A percentile compares a stretch with the other conserved stretches of the same genome.
Evolutionary conservation across 2,797 vertebrate species (phyloP).

Genomic region (Gila robusta): DNA sequence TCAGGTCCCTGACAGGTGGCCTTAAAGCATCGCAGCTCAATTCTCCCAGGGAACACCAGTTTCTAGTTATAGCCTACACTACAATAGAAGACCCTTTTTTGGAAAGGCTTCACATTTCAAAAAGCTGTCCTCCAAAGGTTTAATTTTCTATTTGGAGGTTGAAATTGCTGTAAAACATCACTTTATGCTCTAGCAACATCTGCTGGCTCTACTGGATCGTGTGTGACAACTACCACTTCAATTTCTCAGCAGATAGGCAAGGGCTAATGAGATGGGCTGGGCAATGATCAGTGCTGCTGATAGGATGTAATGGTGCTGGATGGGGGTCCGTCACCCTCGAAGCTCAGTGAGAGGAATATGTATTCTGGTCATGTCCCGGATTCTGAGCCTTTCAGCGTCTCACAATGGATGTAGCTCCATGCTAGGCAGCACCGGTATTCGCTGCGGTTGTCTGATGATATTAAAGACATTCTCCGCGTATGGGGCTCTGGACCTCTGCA

Average conservation of each 20-base stretch:
- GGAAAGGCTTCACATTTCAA: conserved; percentile 33
- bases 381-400: not conserved
- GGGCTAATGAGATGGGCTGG: conserved; percentile 37
- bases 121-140: conserved; percentile 19
- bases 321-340: conserved; percentile 33
- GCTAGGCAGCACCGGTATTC: conserved; percentile 6
- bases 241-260: conserved; percentile 28
- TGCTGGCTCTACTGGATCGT: conserved; percentile 25
- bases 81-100: conserved; percentile 28
- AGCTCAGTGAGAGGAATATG: conserved; percentile 29
- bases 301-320: conserved; percentile 37
- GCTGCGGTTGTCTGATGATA: conserved; percentile 23
- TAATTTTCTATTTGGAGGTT: conserved; percentile 37
- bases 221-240: conserved; percentile 16
- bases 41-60: conserved; percentile 37
- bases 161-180: conserved; percentile 29
- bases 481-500: not conserved
- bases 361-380: conserved; percentile 41
- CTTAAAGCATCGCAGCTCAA: conserved; percentile 48
- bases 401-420: conserved; percentile 24
- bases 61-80: conserved; percentile 40
- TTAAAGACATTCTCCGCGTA: conserved; percentile 24
- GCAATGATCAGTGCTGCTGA: conserved; percentile 34
- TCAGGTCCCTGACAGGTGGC: conserved; percentile 50
- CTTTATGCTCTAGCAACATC: conserved; percentile 25